Base-by-base conservation (phyloP, 2,113 vertebrate genomes). In the Podocnemis expansa region DNA sequence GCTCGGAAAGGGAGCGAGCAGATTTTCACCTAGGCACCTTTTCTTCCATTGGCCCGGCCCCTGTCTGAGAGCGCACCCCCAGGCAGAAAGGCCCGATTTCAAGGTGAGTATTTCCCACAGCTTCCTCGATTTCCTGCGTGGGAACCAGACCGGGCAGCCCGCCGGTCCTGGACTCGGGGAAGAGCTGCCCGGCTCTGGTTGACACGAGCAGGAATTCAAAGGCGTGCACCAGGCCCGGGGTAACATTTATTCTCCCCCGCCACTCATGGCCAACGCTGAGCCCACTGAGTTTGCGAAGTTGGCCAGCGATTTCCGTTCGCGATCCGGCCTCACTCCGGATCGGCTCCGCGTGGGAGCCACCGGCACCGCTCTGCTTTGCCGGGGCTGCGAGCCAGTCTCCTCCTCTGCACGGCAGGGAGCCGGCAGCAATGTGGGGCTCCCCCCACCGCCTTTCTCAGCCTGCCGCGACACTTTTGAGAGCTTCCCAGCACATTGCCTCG, bases 381-480 rank as follows among this genome's bases (percentile, higher is more conserved):
- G n/a, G n/a, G n/a, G n/a, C n/a, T n/a, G n/a, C n/a, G n/a, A n/a
- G n/a, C n/a, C n/a, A n/a, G n/a, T n/a, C n/a, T n/a, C n/a, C n/a
- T n/a, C n/a, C n/a, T n/a, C n/a, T 22, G 52, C 41, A 34, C 60
- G 16, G 17, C 17, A 9, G 31, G 4, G 31, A n/a, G 60, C 60
- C 60, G 2, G 9, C 16, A 9, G 31, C n/a, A n/a, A 67, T 67
- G 51, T 5, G 34, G 4, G 16, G 8, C 34, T 3, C 94, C 90
- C 93, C 94, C 86, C 79, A 90, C 85, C 82, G 93, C 91, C 96
- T 90, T 87, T 89, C 92, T 58, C 96, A 51, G 95, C 93, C 94
- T 90, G 88, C 96, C 95, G 95, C 92, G 90, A 96, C 95, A 97
- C 10, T 51, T 51, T 51, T 94, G n/a, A n/a, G n/a, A n/a, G n/a